Evolutionary conservation across 2,797 vertebrate genomes (phyloP), one percentile per base, ranked within the genome.

Genomic region (Diplodus sargus): DNA sequence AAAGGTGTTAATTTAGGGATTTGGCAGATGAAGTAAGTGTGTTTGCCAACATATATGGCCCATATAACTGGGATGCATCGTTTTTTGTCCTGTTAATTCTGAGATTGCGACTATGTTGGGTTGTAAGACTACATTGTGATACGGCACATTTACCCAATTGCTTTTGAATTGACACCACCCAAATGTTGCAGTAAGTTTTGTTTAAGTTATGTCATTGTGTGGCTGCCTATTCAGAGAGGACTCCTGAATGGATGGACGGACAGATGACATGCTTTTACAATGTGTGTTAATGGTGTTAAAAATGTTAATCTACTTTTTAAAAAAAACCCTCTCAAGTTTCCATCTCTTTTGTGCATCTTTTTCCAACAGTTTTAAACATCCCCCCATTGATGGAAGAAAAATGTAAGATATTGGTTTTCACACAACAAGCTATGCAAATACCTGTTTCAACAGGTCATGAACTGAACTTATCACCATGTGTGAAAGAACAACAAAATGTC

Each of bases 1-100:
- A 93, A 94, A 94, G 91, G 93, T 93, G 93, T 97, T 98, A 97
- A 98, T 98, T 97, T 97, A 96, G 90, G 86, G 87, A 88, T 94
- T 94, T 95, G 93, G 93, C 92, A 87, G 89, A 90, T 89, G 89
- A 92, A 93, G 86, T 91, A 81, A 89, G 85, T 78, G 85, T 90
- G 86, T 93, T 94, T 89, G 90, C 88, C 92, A 92, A 87, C 78
- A 75, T 90, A 85, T 91, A 83, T 87, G 71, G 78, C 73, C 84
- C 83, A 72, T 84, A 89, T 78, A 87, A 90, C 67, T 70, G 77
- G 71, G 72, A 77, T 82, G 68, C 22, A 60, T 83, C 60, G 60
- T 84, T 82, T 80, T 80, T 89, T 76, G 52, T 86, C 75, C 66
- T 67, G 72, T 82, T 86, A 71, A 73, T 83, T 86, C 63, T 74